These are phyloP conservation scores for Anguilla japonica DNA, from an alignment of 2,113 vertebrate genomes.

Conservation along the genomic window DNA sequence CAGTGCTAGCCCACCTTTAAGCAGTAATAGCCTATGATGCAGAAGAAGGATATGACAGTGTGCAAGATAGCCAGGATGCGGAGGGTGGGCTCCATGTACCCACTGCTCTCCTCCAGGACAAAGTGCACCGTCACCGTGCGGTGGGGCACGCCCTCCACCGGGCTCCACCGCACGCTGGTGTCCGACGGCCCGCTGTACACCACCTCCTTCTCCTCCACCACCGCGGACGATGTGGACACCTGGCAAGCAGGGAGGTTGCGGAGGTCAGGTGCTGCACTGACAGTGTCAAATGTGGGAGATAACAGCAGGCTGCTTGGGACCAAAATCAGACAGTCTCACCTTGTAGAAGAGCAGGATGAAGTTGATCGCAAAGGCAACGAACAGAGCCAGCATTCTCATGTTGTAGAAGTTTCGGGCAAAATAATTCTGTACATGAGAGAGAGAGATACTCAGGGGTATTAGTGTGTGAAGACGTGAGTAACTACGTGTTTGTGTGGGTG, in stretches of 20 bases:
- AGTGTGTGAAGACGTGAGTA: background rate
- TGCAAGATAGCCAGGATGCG: conserved; percentile 89
- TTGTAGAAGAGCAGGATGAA: conserved; percentile 98
- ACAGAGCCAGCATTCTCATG: conserved; percentile 96
- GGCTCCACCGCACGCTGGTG: conserved; percentile 44
- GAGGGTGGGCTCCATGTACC: conserved; percentile 94
- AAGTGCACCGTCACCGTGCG: conserved; percentile 80
- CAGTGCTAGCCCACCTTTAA: conserved; percentile 74
- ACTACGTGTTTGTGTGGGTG: conserved; percentile 14
- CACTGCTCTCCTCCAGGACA: conserved; percentile 92
- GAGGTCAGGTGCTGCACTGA: background rate
- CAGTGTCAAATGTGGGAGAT: background rate
- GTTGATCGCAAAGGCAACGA: conserved; percentile 97
- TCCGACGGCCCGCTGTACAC: conserved; percentile 49
- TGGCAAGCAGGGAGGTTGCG: conserved; percentile 44
- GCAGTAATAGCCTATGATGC: conserved; percentile 97
- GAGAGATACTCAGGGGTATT: background rate
- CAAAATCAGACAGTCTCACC: conserved; percentile 68
- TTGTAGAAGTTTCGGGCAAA: conserved; percentile 99
- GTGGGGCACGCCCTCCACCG: conserved; percentile 48
- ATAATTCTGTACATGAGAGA: conserved; percentile 80
- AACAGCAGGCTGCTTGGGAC: background rate
- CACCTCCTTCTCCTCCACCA: conserved; percentile 79
- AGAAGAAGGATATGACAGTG: conserved; percentile 96
- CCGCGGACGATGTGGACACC: conserved; percentile 88